A percentile compares a stretch with the other conserved stretches of the same genome.
Conservation (phyloP, 2,797 vertebrate genomes). For the Chaetodon trifasciatus region DNA sequence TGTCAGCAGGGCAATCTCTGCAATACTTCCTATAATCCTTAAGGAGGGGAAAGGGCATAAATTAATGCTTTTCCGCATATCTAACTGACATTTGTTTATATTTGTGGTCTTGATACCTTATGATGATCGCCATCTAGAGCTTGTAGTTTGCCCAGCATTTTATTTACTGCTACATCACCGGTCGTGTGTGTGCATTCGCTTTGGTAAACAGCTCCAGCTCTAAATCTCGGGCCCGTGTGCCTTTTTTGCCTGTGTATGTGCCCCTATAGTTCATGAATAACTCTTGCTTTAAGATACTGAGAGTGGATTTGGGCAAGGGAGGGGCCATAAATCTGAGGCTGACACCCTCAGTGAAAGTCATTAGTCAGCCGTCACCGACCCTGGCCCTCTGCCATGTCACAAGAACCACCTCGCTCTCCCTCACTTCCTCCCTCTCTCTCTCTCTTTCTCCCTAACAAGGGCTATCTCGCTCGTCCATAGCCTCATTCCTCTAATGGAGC, state of each 20-base stretch:
- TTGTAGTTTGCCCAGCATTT: conserved; percentile 39
- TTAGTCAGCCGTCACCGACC: conserved; percentile 82
- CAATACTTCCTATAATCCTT: not conserved
- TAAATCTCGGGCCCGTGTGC: conserved; percentile 54
- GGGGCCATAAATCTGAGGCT: conserved; percentile 81
- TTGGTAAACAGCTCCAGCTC: conserved; percentile 42
- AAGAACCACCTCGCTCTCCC: conserved; percentile 34
- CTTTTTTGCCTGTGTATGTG: conserved; percentile 24
- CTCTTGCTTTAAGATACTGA: conserved; percentile 81
- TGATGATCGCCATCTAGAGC: conserved; percentile 56
- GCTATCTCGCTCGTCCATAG: conserved; percentile 53
- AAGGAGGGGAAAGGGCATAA: conserved; percentile 1
- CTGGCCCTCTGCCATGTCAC: conserved; percentile 75
- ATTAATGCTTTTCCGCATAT: conserved; percentile 27
- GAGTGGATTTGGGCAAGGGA: conserved; percentile 67
- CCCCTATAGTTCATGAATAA: conserved; percentile 77
- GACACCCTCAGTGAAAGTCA: conserved; percentile 83
- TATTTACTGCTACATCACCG: conserved; percentile 69
- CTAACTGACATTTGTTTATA: conserved; percentile 58
- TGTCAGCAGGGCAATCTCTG: conserved; percentile 28
- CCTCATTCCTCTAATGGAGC: conserved; percentile 81
- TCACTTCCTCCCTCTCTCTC: conserved; percentile 1
- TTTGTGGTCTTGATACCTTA: conserved; percentile 57
- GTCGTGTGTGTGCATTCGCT: conserved; percentile 26
- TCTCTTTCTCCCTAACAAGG: conserved; percentile 37